Base-by-base conservation (phyloP, 2,113 vertebrate genomes). In the Picathartes gymnocephalus region DNA sequence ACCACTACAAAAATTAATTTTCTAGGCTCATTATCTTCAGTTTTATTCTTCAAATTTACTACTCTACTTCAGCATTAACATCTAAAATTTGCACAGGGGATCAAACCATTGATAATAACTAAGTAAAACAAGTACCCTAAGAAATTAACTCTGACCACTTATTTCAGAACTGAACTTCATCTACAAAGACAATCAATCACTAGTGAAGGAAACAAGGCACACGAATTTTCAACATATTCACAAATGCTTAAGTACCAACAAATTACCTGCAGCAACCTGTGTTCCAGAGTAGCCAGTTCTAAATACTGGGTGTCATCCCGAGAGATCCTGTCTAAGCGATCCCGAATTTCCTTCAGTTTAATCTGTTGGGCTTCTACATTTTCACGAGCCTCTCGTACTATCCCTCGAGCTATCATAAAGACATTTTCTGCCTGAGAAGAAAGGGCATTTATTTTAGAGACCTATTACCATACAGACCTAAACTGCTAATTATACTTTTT, bases 351-450 rank as follows among this genome's bases (percentile, higher is more conserved):
- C 95, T 99, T 99, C 97, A 99, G 98, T 86, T 98, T 98, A 10
- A 92, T 80, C 95, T 98, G 99, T 23, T 99, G 98, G 74, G 96
- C 93, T 93, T 99, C 99, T 94, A 99, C 95, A 47, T 97, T 98
- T 33, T 90, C 93, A 31, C 98, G 99, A 48, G 99, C 98, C 94
- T 99, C 98, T 13, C 98, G 97, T 20, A 99, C 99, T 66, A 99
- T 98, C 37, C 99, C 99, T 68, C 99, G 99, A 86, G 99, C 98
- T 84, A 99, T 95, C 99, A 99, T 99, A 97, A 99, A 99, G 20
- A 98, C 97, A 54, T 99, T 98, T 96, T 99, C 99, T 44, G 99
- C 99, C 99, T 99, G 96, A 77, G 88, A 93, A 94, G 11, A 88
- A 66, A 25, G 11, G 91, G 45, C 33, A 70, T 42, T 81, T 87